phyloP scores from a whole-genome alignment of 2,888 invertebrate species.

The Eremobia ochroleuca region DNA sequence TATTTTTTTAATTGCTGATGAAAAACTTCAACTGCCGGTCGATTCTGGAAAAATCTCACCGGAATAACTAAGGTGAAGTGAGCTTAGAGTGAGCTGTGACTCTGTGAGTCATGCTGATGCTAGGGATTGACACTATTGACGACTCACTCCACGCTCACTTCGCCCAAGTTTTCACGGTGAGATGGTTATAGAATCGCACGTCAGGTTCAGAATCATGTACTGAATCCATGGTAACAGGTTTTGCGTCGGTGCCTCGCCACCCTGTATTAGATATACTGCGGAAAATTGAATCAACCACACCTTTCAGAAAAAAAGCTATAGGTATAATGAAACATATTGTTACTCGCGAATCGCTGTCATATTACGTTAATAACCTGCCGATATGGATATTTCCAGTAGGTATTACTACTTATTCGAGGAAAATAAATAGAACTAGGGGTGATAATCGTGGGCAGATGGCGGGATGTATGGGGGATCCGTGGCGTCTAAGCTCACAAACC shows the following conservation, averaged over 20 bases:
- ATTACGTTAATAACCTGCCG: conserved; percentile 67
- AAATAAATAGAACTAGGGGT: conserved; percentile 84
- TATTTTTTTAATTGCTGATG: neutral
- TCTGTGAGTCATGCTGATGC: too few relatives aligned
- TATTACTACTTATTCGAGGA: conserved; percentile 78
- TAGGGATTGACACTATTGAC: too few relatives aligned
- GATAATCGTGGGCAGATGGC: conserved; percentile 83
- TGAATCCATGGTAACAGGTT: neutral
- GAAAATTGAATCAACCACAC: conserved; percentile 10
- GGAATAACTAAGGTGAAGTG: too few relatives aligned
- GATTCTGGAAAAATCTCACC: too few relatives aligned
- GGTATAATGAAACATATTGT: conserved; percentile 24
- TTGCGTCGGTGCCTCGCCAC: neutral
- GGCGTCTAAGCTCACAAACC: conserved; percentile 84
- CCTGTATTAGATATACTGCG: neutral
- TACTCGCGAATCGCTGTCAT: conserved; percentile 34
- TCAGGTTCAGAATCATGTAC: neutral
- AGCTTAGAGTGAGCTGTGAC: too few relatives aligned
- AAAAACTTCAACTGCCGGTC: too few relatives aligned
- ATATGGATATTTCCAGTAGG: conserved; percentile 76
- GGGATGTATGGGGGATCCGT: conserved; percentile 80
- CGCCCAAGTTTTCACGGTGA: too few relatives aligned
- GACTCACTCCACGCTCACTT: too few relatives aligned
- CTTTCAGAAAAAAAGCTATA: neutral
- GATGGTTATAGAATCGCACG: too few relatives aligned